Evolutionary conservation across 2,888 invertebrate genomes (phyloP).

Genomic region (Pachliopta kotzebuea): DNA sequence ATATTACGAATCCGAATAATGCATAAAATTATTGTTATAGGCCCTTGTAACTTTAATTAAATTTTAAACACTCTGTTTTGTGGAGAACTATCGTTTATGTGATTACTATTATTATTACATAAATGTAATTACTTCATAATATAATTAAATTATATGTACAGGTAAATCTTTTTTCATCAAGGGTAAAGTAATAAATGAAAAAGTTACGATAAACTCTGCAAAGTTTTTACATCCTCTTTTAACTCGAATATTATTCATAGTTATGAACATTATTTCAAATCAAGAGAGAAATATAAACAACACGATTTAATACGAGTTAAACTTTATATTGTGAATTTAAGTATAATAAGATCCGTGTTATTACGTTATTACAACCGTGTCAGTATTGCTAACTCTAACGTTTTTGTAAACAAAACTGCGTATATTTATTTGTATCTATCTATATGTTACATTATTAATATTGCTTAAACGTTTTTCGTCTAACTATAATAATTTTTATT

Average conservation of each 20-base stretch:
- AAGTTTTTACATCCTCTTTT: not conserved
- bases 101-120: no score
- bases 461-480: no score
- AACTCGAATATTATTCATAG: not conserved
- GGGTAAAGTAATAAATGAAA: conserved; percentile 2
- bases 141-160: not conserved
- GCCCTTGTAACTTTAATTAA: not conserved
- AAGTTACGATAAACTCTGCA: not conserved
- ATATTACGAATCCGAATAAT: not conserved
- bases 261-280: not conserved
- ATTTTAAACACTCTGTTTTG: no score
- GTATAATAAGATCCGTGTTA: not conserved
- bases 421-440: no score
- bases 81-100: no score
- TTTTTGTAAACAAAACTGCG: no score
- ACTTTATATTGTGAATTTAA: not conserved
- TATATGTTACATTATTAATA: no score
- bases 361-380: no score
- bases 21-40: not conserved
- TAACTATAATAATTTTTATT: no score
- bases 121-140: no score
- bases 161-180: not conserved
- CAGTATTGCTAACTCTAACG: no score
- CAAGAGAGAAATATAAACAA: not conserved
- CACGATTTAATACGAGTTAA: not conserved